These are phyloP conservation scores for Micromesistius poutassou DNA, from an alignment of 2,797 vertebrate species.

Conservation along the genomic window DNA sequence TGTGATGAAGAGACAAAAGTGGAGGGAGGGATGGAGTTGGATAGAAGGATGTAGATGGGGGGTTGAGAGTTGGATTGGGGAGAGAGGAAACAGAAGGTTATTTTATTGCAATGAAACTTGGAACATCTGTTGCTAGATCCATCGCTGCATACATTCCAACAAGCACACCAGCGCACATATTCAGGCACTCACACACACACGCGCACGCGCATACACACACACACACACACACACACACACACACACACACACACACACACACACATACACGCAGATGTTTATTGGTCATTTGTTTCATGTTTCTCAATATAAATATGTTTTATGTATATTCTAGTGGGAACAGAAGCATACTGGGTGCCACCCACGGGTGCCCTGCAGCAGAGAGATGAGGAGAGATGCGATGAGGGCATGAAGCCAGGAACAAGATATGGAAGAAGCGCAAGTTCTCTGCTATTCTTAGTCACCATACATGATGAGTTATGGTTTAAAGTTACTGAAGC, in stretches of 20 bases:
- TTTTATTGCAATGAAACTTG: neutral
- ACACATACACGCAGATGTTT: neutral
- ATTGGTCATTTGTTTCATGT: neutral
- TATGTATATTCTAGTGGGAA: slow-evolving; percentile 12
- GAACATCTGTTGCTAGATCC: neutral
- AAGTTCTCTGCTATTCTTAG: slow-evolving; percentile 72
- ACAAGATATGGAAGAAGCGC: slow-evolving; percentile 30
- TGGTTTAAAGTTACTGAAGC: slow-evolving; percentile 52
- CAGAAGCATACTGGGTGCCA: slow-evolving; percentile 1
- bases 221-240: neutral
- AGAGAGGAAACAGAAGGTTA: neutral
- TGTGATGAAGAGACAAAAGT: neutral
- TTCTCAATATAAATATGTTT: neutral
- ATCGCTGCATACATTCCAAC: neutral
- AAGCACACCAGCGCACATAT: too few relatives aligned
- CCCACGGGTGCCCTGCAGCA: slow-evolving; percentile 16
- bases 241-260: neutral
- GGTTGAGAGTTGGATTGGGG: neutral
- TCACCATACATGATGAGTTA: slow-evolving; percentile 33
- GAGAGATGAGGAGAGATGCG: slow-evolving; percentile 6
- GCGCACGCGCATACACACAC: too few relatives aligned
- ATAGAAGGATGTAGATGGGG: neutral
- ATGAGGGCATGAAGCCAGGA: slow-evolving; percentile 13
- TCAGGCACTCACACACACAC: neutral
- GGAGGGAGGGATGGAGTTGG: neutral